Base-by-base conservation (phyloP, 2,888 invertebrate species). In the Autographa gamma region DNA sequence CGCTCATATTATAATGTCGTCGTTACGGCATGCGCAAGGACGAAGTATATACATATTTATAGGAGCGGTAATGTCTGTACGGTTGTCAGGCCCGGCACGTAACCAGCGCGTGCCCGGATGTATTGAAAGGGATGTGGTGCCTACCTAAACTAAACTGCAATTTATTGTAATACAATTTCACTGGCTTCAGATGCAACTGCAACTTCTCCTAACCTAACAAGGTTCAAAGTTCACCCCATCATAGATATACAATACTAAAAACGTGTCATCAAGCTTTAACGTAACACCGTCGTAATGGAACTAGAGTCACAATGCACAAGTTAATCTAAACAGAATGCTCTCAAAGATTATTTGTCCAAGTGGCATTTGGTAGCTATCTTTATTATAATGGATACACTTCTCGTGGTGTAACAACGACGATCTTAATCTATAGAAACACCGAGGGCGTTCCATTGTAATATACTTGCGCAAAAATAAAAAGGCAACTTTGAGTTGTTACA, bases 401-500 rank as follows among this genome's bases (percentile, higher is more conserved):
- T 68, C 65, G 74, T 60, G 81, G 78, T 69, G 43, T 81, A 71
- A 61, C 74, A 64, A 77, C 71, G 54, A 63, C 19, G 31, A 70
- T 67, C 74, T 71, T 77, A 69, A 78, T 81, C 69, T 74, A 64
- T 73, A 61, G 25, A 43, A 31, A 65, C 68, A 71, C 19, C 60
- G 52, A 72, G 70, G 69, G 63, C 66, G 60, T 66, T 69, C 59
- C 62, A 63, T 80, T 77, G 66, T 75, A 70, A 73, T 76, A 71
- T 71, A 77, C 77, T 80, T 71, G 79, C 74, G 77, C 80, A 79
- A 86, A 87, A 88, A 85, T 86, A 88, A 88, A 89, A 85, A 86
- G 77, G 77, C 84, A 87, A 88, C 88, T 89, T 89, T 88, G 88
- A 90, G 88, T 91, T 91, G 90, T 92, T 91, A 90, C 90, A 89